Percentiles rank a stretch among this genome's conserved stretches.
Evolutionary conservation across 2,113 vertebrate genomes (phyloP).

Genomic region (Channa maculata): DNA sequence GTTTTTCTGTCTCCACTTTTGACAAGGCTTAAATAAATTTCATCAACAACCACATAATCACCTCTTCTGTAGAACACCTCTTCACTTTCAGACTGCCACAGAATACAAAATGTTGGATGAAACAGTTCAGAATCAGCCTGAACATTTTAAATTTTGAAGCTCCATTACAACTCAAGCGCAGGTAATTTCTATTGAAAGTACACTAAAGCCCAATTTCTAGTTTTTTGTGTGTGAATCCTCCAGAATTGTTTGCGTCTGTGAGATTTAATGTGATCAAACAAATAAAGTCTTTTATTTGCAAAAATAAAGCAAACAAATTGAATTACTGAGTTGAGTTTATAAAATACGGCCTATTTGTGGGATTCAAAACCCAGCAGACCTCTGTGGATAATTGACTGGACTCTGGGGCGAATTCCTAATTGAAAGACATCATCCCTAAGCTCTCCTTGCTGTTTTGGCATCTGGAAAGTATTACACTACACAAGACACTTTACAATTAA

Average conservation of each 20-base stretch:
- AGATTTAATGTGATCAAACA: no score
- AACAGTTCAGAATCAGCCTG: background rate
- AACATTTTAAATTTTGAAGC: background rate
- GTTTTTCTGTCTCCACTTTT: background rate
- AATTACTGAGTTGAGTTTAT: background rate
- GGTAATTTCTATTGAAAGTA: background rate
- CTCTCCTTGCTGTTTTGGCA: slow-evolving; percentile 54
- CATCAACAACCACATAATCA: background rate
- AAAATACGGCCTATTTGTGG: slow-evolving; percentile 29
- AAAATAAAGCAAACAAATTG: background rate
- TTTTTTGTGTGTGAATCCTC: background rate
- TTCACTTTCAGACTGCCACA: background rate
- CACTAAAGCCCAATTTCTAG: background rate
- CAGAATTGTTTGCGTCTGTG: no score
- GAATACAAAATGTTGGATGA: background rate
- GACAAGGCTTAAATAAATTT: background rate
- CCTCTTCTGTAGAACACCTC: background rate
- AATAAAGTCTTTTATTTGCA: background rate
- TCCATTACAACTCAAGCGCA: background rate
- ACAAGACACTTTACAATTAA: slow-evolving; percentile 48
- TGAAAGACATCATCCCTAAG: slow-evolving; percentile 65
- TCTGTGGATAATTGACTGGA: slow-evolving; percentile 56
- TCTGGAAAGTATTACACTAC: slow-evolving; percentile 41
- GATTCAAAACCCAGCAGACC: slow-evolving; percentile 28
- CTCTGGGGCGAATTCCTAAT: slow-evolving; percentile 59